phyloP scores from a whole-genome alignment of 2,888 invertebrate species.

The Heliconius aoede region DNA sequence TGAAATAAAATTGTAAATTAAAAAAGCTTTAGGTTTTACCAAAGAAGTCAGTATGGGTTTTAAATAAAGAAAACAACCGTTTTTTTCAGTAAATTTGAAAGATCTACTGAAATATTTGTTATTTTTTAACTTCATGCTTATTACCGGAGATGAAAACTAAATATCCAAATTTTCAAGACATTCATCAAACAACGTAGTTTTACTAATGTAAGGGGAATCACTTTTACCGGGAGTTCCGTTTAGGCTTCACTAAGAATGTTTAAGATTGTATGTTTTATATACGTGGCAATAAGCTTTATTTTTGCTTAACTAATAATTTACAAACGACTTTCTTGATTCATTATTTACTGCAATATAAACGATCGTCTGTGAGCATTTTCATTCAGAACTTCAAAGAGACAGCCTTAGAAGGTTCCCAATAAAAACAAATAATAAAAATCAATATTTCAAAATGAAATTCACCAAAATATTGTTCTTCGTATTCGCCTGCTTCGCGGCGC shows the following conservation, averaged over 20 bases:
- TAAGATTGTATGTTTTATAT: not conserved
- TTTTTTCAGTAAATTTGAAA: no score
- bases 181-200: not conserved
- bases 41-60: no score
- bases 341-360: constrained; percentile 2
- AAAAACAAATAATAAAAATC: not conserved
- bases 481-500: constrained; percentile 57
- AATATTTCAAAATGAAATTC: constrained; percentile 57
- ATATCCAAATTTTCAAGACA: not conserved
- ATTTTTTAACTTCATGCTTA: not conserved
- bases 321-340: not conserved
- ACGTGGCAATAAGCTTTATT: not conserved
- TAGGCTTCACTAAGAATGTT: not conserved
- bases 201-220: constrained; percentile 26
- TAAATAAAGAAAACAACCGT: not conserved
- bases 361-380: not conserved
- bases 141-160: not conserved
- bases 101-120: not conserved
- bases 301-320: not conserved
- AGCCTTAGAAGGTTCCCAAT: not conserved
- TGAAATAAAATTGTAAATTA: no score
- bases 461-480: constrained; percentile 57
- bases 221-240: constrained; percentile 33
- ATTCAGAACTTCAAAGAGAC: constrained; percentile 2
- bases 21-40: no score